Base-by-base conservation (phyloP, 2,888 invertebrate species). In the Smittia aterrima region DNA sequence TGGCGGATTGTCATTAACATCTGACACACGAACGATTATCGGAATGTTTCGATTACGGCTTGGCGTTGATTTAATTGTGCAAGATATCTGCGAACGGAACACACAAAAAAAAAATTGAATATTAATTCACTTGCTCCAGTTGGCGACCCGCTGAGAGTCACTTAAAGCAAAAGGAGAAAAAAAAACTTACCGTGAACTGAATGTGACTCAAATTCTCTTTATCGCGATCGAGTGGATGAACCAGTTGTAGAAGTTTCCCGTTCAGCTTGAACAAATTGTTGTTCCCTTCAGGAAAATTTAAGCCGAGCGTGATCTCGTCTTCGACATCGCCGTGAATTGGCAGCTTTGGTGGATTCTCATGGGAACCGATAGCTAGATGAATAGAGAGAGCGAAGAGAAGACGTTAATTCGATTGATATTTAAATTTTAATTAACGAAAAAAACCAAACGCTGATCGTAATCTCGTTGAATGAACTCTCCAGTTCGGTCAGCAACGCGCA, bases 1-100 rank as follows among this genome's bases (percentile, higher is more conserved):
- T 13, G 92, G 92, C 27, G 89, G 87, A 80, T 92, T 92, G 81
- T 93, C 92, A 79, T 93, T 92, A 79, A 92, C 88, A 82, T 93
- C 92, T 2, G 90, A 90, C 77, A 92, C 90, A 81, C 92, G 85
- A 76, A 92, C 91, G 79, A 92, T 92, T 77, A 92, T 88, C 38
- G 92, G 92, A 80, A 92, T 90, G 54, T 89, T 91, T 75, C 90
- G 86, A 79, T 89, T 88, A 80, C 90, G 90, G 81, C 88, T 88
- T 40, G 72, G 72, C 53, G 90, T 90, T 41, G 88, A 85, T 84
- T 87, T 88, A 78, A 91, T 88, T 76, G 90, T 89, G 80, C 92
- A 93, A 75, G 89, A 88, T 80, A 92, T 82, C 92, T 92, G 86
- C 73, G 85, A 86, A 79, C 77, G 77, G 75, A 76, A 73, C 20